Base-by-base conservation (phyloP, 2,113 vertebrate genomes). In the Equus przewalskii region DNA sequence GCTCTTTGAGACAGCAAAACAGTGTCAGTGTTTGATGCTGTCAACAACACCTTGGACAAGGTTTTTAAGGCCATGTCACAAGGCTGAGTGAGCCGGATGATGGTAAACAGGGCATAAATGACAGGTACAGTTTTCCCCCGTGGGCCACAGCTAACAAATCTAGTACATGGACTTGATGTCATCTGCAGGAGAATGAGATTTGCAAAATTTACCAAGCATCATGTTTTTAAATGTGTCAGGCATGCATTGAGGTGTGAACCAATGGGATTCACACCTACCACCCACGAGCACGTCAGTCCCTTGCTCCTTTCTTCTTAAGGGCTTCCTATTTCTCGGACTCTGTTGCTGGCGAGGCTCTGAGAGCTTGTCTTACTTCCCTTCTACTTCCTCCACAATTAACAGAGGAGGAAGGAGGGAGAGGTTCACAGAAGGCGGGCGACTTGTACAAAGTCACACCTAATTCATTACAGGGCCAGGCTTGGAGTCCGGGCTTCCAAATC, bases 221-320 rank as follows among this genome's bases (percentile, higher is more conserved):
- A 12, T 75, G 44, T 30, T 54, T 69, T 30, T 24, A 46, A 69
- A 62, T 0, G 0, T 8, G 65, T 44, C 24, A 5, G 3, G 4
- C 15, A 6, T 72, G 36, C 30, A 15, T 12, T 7, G 19, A 80
- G 62, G 51, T 1, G 6, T 33, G 60, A 18, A 28, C 24, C 7
- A 28, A 3, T 19, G 6, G 13, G 54, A 7, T 12, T 41, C n/a
- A 51, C 7, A 36, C 26, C 65, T 7, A 5, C 60, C 30, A 3
- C 36, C 65, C 60, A 1, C 19, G 7, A 8, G 21, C 18, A 33
- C 11, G 1, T 19, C 64, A 9, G 26, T 14, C 6, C 28, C 10
- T 24, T 3, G 2, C 19, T 5, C 19, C 15, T 0, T 6, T 49
- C 36, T 22, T 81, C 65, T 33, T 2, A 4, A 10, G 1, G 26